Conservation (phyloP, 2,888 invertebrate species). For the Itoplectis maculator region DNA sequence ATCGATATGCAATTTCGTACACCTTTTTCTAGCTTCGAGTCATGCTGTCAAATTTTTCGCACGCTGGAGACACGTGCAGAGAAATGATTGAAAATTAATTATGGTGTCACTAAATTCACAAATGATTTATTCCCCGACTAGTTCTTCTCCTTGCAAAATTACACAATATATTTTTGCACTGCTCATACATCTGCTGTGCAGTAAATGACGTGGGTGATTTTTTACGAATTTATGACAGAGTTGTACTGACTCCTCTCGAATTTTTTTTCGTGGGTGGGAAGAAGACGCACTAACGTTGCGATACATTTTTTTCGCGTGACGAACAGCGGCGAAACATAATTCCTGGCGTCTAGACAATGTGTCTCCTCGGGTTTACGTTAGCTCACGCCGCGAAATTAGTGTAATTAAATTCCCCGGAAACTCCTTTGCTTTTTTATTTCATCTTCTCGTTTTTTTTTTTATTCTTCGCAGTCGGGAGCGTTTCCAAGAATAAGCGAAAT, state of each 20-base stretch:
- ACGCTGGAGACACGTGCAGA: no score
- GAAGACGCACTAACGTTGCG: background rate
- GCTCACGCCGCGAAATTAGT: conserved; percentile 34
- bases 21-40: conserved; percentile 20
- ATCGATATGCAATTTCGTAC: conserved; percentile 17
- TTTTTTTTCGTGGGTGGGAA: background rate
- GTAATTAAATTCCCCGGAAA: conserved; percentile 55
- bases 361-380: background rate
- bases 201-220: no score
- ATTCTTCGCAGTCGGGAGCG: conserved; percentile 4
- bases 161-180: no score
- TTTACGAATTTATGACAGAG: no score
- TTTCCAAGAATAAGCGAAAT: conserved; percentile 58
- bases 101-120: no score
- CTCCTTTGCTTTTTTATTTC: conserved; percentile 36
- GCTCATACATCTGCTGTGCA: no score
- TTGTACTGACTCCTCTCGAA: background rate
- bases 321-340: no score
- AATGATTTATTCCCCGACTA: no score
- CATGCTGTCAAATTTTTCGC: no score
- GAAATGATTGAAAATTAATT: no score
- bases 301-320: no score
- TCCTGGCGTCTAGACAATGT: conserved; percentile 46
- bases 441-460: conserved; percentile 20
- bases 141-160: no score